Base-by-base conservation (phyloP, 2,797 vertebrate species). In the Ctenochaetus hawaiiensis region DNA sequence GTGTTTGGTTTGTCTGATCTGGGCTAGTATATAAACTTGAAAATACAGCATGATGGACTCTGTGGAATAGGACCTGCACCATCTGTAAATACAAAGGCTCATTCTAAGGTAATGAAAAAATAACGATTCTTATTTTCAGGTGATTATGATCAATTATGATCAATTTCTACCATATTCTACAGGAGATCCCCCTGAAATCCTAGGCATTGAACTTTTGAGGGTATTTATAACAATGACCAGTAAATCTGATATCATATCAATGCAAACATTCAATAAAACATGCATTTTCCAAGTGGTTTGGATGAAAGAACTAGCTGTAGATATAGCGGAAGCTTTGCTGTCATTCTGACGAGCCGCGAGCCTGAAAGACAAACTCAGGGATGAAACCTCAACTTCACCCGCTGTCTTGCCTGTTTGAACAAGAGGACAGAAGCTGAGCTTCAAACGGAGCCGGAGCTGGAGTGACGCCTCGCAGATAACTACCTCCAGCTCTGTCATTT, bases 381-480 rank as follows among this genome's bases (percentile, higher is more conserved):
- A 61, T 30, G 59, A 51, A 75, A 56, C 70, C 58, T 75, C 39
- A 11, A 44, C 68, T 80, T 49, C 77, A 60, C 45, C 78, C 62
- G 57, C 59, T 80, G 74, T 78, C 49, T 48, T 56, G 43, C 61
- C 64, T 58, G 82, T 92, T 90, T 88, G 83, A 89, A 91, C 87
- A 72, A 43, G 53, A 65, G 81, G 80, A 85, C 79, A 75, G 82
- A 80, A 77, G 71, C 80, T 59, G 70, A 75, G 75, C 80, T 87
- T 92, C 81, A 91, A 92, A 89, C 39, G 6, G 43, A 77, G 68
- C 81, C 5, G 54, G 47, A 65, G 77, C 76, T 37, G 45, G 62
- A 86, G 78, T 88, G 85, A 90, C 69, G 79, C 84, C 86, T 88
- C 81, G 45, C 83, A 81, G 86, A 90, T 85, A 86, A 86, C 89